Evolutionary conservation across 64 coral and sea anemone species (phyloP).

Genomic region (Montipora capricornis): DNA sequence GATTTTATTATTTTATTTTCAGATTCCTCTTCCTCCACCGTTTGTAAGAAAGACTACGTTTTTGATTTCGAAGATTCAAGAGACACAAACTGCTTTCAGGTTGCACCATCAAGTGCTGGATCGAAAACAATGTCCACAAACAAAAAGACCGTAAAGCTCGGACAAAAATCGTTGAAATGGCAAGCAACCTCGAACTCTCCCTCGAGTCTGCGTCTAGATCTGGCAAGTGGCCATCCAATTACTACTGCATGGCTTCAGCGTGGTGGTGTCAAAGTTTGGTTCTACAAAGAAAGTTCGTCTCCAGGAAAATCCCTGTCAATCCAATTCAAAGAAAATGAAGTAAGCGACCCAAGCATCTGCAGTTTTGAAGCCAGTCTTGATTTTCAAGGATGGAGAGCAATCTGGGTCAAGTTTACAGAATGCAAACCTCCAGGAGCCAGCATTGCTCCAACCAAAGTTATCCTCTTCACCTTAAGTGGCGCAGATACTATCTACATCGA

Average conservation of each 20-base stretch:
- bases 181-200: background rate
- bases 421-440: constrained; percentile 5
- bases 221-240: background rate
- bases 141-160: background rate
- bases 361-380: constrained; percentile 1
- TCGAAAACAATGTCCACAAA: background rate
- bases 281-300: background rate
- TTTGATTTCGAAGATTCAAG: background rate
- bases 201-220: background rate
- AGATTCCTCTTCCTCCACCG: background rate
- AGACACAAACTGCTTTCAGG: background rate
- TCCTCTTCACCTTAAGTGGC: background rate
- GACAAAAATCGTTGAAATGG: constrained; percentile 6
- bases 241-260: background rate
- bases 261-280: constrained; percentile 38
- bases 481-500: constrained; percentile 62
- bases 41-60: background rate
- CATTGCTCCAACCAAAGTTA: background rate
- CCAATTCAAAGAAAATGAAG: background rate
- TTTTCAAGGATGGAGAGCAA: constrained; percentile 79
- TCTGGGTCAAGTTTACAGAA: constrained; percentile 72
- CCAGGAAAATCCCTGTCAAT: background rate
- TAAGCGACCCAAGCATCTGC: background rate
- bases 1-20: background rate
- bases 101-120: background rate